Conservation (phyloP, 2,797 vertebrate species). For the Brachymystax lenok region DNA sequence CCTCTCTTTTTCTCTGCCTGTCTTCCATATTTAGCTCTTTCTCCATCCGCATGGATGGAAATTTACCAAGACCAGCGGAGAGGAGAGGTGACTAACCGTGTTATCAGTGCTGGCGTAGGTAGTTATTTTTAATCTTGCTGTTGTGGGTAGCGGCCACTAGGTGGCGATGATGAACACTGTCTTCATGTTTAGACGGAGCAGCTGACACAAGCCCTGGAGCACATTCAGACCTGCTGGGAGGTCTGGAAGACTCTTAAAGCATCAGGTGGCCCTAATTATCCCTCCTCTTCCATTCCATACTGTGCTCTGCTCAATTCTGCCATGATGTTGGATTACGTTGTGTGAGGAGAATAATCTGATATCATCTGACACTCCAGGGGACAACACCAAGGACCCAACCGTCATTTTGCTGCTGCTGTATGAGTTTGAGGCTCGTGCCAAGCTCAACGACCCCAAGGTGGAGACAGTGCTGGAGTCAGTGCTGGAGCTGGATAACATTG, state of each 20-base stretch:
- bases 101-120: constrained; percentile 51
- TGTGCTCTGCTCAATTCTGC: background rate
- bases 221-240: constrained; percentile 82
- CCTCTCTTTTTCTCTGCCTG: constrained; percentile 34
- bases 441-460: constrained; percentile 84
- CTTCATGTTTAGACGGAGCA: constrained; percentile 69
- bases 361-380: constrained; percentile 66
- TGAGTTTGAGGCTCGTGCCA: constrained; percentile 90
- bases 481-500: constrained; percentile 81
- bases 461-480: constrained; percentile 80
- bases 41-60: constrained; percentile 56
- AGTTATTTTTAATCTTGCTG: constrained; percentile 41
- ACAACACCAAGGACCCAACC: constrained; percentile 79
- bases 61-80: constrained; percentile 55
- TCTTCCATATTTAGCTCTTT: constrained; percentile 53
- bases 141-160: constrained; percentile 61
- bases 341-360: background rate
- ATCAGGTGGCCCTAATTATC: constrained; percentile 74
- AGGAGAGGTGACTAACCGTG: constrained; percentile 64
- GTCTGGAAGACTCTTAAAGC: constrained; percentile 85
- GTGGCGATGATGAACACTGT: constrained; percentile 55
- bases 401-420: constrained; percentile 87
- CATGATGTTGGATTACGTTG: background rate
- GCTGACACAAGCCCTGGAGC: constrained; percentile 80
- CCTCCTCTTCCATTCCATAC: background rate